Base-by-base conservation (phyloP, 2,797 vertebrate species). In the Cynopterus sphinx region DNA sequence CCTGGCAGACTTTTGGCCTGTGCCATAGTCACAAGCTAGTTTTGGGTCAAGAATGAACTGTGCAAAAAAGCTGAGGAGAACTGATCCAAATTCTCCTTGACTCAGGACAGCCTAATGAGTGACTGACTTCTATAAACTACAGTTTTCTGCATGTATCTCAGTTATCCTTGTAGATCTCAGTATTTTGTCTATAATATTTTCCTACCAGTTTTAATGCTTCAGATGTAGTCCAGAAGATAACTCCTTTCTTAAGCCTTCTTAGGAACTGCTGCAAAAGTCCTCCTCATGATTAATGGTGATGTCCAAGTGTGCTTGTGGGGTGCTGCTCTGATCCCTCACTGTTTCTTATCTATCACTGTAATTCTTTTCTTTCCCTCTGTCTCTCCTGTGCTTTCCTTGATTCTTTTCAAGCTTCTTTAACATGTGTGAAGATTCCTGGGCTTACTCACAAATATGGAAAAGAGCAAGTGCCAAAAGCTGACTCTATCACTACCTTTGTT, bases 401-500 rank as follows among this genome's bases (percentile, higher is more conserved):
- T 49, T 55, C 70, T 41, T 83, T 96, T 96, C 94, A 91, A 95
- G 95, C 2, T 21, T 89, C 49, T 75, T 79, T 55, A 96, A 24
- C 0, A 53, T 85, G 36, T 11, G 6, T 84, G 90, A 95, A 90
- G 43, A 75, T 70, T 41, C 11, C 33, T 78, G 6, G 22, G 70
- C 71, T 83, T 90, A 87, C 6, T 22, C 65, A 59, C 1, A 96
- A 93, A 31, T 0, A 0, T 7, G 3, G 46, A 86, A 43, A 75
- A 67, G 41, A 0, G 0, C 31, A 88, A 91, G 84, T 97, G 96
- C 94, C 97, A 96, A 91, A 92, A 96, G 87, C 90, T 96, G 0
- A 0, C 93, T 96, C 90, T 85, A 97, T 88, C 96, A 91, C 95
- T 77, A 67, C 53, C 0, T 21, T 94, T 97, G 97, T 96, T 86